Percentiles rank a stretch among this genome's conserved stretches.
phyloP scores from a whole-genome alignment of 2,113 vertebrate genomes.

The Catharus bicknelli region DNA sequence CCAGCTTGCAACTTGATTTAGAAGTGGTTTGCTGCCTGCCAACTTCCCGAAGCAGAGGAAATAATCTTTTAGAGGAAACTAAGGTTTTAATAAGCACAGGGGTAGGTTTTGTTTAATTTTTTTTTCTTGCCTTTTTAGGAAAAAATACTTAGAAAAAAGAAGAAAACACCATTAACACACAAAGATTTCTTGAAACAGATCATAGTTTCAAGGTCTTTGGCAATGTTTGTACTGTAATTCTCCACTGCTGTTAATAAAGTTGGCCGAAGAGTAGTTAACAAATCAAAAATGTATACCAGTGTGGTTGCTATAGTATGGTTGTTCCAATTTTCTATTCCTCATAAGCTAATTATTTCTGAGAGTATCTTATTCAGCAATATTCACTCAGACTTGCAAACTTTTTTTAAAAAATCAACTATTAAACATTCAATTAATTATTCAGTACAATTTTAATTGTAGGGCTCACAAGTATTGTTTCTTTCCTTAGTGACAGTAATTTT shows the following conservation, averaged over 20 bases:
- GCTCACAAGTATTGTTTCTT: background rate
- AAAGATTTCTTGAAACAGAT: background rate
- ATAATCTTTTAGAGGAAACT: background rate
- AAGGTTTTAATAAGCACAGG: background rate
- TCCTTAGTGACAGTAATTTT: background rate
- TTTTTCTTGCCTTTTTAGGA: background rate
- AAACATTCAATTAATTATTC: background rate
- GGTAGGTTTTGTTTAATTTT: background rate
- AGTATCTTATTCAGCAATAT: background rate
- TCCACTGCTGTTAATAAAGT: background rate
- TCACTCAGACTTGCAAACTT: background rate
- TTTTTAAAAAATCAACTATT: background rate
- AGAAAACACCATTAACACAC: background rate
- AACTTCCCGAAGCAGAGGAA: slow-evolving; percentile 20
- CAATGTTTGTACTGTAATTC: background rate
- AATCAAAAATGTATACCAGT: background rate
- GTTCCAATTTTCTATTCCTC: background rate
- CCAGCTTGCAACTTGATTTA: slow-evolving; percentile 6
- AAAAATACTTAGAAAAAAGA: background rate
- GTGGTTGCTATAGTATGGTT: background rate
- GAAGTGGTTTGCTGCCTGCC: slow-evolving; percentile 14
- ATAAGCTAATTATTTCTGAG: background rate
- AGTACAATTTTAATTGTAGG: background rate
- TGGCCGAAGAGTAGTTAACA: background rate
- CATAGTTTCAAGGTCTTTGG: background rate